A percentile compares a stretch with the other conserved stretches of the same genome.
Evolutionary conservation across 2,888 invertebrate genomes (phyloP).

Genomic region (Calephelis perditalis): DNA sequence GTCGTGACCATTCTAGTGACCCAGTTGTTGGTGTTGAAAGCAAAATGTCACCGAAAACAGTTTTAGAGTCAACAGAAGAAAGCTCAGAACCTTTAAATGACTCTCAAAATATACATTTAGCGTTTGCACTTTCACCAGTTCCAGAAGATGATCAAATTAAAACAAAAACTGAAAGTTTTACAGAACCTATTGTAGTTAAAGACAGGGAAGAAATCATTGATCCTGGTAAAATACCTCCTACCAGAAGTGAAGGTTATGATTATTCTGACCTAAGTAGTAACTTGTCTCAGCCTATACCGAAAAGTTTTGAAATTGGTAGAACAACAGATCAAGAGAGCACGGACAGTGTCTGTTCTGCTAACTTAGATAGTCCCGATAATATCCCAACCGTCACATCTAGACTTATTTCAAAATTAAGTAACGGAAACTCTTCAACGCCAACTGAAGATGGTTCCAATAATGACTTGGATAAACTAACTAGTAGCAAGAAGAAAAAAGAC

Average conservation of each 20-base stretch:
- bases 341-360: conserved; percentile 55
- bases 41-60: conserved; percentile 43
- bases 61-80: conserved; percentile 53
- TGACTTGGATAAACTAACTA: conserved; percentile 48
- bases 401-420: conserved; percentile 66
- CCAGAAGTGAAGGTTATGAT: conserved; percentile 52
- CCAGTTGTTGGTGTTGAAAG: conserved; percentile 49
- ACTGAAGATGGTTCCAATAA: conserved; percentile 47
- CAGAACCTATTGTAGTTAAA: conserved; percentile 51
- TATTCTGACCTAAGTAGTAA: conserved; percentile 48
- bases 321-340: conserved; percentile 66
- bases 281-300: conserved; percentile 43
- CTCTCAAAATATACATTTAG: conserved; percentile 63
- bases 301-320: conserved; percentile 46
- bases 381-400: conserved; percentile 57
- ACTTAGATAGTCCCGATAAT: conserved; percentile 57
- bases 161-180: conserved; percentile 37
- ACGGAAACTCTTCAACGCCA: conserved; percentile 68
- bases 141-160: conserved; percentile 36
- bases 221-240: conserved; percentile 42
- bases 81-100: conserved; percentile 50
- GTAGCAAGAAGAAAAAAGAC: conserved; percentile 46
- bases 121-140: conserved; percentile 54
- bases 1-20: conserved; percentile 35
- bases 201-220: conserved; percentile 47